Evolutionary conservation across 2,797 vertebrate genomes (phyloP), one percentile per base, ranked within the genome.

Genomic region (Sphenopsis melanotis): DNA sequence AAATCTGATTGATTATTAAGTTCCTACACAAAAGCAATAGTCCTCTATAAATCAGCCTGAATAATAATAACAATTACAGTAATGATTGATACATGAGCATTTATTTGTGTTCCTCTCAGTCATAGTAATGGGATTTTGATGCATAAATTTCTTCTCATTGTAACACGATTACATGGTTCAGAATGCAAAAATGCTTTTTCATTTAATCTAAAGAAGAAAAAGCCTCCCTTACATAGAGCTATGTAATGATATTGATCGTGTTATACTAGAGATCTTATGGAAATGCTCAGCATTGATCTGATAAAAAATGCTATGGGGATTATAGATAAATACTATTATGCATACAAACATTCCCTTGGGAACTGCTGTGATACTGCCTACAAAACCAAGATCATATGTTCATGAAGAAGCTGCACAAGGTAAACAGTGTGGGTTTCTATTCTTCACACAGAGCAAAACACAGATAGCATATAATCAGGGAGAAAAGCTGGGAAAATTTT

Each of bases 321-420:
- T 91, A 50, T 30, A 94, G 91, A 95, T 95, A 96, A 95, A 66
- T 64, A 50, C 10, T 66, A 24, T 79, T 92, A 81, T 64, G 52
- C 85, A 74, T 61, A 87, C 68, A 91, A 95, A 84, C 49, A 84
- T 89, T 94, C 91, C 83, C 93, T 91, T 93, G 87, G 77, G 91
- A 95, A 94, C 41, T 79, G 26, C 49, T 86, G 46, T 77, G 83
- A 90, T 90, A 44, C 68, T 84, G 60, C 42, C 56, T 95, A 71
- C 85, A 68, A 82, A 94, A 93, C 80, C 23, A n/a, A 79, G 87
- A 83, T 77, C 52, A 57, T 39, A 42, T 80, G 52, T 50, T 89
- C 60, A 41, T 41, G 66, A 94, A 82, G 59, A 72, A 87, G 59
- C 56, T 77, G 39, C 50, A 26, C 24, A 76, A 61, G 22, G 15